These are phyloP conservation scores for Drosophila ficusphila DNA, from an alignment of 1,140 invertebrate genomes.

Conservation along the genomic window DNA sequence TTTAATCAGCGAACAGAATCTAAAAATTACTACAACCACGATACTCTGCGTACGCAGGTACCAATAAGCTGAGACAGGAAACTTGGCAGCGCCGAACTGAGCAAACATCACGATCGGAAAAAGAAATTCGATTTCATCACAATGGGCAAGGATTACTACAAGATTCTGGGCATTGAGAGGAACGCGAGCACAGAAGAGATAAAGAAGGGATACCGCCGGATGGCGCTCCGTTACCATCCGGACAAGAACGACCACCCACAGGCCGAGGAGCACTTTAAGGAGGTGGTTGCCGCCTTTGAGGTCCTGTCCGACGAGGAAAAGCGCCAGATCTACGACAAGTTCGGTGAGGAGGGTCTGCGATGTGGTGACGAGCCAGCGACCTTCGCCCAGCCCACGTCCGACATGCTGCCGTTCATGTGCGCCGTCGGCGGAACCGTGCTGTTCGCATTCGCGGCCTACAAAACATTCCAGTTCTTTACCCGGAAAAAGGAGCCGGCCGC, in stretches of 20 bases:
- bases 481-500: slow-evolving; percentile 38
- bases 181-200: slow-evolving; percentile 49
- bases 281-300: slow-evolving; percentile 59
- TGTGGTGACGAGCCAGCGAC: slow-evolving; percentile 13
- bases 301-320: slow-evolving; percentile 63
- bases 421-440: slow-evolving; percentile 62
- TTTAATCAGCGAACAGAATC: slow-evolving; percentile 1
- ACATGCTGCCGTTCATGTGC: slow-evolving; percentile 65
- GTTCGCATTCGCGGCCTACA: slow-evolving; percentile 65
- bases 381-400: slow-evolving; percentile 39
- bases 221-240: slow-evolving; percentile 64
- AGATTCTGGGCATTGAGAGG: slow-evolving; percentile 46
- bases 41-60: background rate
- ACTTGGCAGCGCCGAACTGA: background rate
- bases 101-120: background rate
- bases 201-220: slow-evolving; percentile 55
- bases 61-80: background rate
- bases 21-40: background rate
- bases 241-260: slow-evolving; percentile 67
- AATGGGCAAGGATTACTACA: slow-evolving; percentile 63
- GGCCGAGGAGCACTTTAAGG: slow-evolving; percentile 53
- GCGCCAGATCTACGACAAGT: slow-evolving; percentile 51
- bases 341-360: slow-evolving; percentile 53
- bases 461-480: slow-evolving; percentile 62
- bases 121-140: slow-evolving; percentile 6